Percentiles rank a stretch among this genome's conserved stretches.
Conservation (phyloP, 2,113 vertebrate species). For the Erinaceus europaeus region DNA sequence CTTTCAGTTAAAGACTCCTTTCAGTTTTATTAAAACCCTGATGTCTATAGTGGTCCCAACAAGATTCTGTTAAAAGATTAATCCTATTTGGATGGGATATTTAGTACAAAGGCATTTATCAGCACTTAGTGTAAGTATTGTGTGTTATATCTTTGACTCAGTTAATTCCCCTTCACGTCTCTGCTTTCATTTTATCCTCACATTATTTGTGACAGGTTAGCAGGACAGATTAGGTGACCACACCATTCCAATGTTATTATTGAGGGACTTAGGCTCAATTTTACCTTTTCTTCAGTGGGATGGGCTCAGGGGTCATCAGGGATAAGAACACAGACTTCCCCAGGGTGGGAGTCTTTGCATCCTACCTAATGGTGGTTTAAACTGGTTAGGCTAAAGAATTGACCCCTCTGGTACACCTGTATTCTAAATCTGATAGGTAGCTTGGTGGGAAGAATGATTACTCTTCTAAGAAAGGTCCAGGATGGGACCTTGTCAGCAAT, state of each 20-base stretch:
- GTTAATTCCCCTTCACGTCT: neutral
- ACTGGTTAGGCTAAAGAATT: neutral
- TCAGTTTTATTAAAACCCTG: no score
- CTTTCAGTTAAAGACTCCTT: neutral
- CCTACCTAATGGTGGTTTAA: neutral
- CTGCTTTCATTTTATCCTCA: neutral
- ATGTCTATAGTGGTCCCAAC: neutral
- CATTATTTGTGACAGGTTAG: neutral
- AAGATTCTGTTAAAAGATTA: neutral
- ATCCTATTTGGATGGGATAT: neutral
- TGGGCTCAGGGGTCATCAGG: neutral
- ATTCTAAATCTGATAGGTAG: neutral
- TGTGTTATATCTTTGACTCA: neutral
- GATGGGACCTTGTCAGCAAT: neutral
- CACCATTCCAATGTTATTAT: neutral
- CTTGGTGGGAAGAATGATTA: no score
- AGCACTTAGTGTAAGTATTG: neutral
- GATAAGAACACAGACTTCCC: neutral
- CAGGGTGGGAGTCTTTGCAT: neutral
- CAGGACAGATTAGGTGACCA: neutral
- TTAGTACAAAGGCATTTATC: neutral
- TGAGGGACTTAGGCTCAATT: neutral
- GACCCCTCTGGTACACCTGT: neutral
- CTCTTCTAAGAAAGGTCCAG: neutral
- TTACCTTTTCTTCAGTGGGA: neutral